Base-by-base conservation (phyloP, 37 sponge, comb jelly and placozoan genomes). In the Halisarca cf. caerulea region DNA sequence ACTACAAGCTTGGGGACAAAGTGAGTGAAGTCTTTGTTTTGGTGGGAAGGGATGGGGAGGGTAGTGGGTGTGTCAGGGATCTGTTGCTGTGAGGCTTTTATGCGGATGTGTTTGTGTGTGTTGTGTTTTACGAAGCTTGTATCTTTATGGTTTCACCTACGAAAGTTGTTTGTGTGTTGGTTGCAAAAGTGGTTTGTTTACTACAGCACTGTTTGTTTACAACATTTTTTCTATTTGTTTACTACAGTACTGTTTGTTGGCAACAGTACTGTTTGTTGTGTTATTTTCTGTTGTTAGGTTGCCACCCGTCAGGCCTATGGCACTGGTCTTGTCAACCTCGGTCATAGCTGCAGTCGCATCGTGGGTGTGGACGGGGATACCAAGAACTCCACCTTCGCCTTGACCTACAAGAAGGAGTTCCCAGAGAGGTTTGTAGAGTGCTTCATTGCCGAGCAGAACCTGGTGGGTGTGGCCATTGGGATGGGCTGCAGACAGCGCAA, bases 361-460 rank as follows among this genome's bases (percentile, higher is more conserved):
- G 78, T 92, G 3, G 95, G 91, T 47, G 73, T 98, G 43, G 99
- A 98, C 78, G 99, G 93, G 7, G 99, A 98, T 81, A 98, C 99
- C n/a, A 98, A 98, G 80, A 98, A 98, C 86, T 96, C 97, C 66
- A 98, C 99, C 51, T 98, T 92, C 81, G 83, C 99, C 53, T 89
- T 96, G 45, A 96, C 95, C 57, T 98, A 97, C 93, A 96, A 98
- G 93, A 92, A 92, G 0, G 92, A 83, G 58, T 94, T 88, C 87
- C 89, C 90, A 27, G 99, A 98, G 17, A 88, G 99, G 47, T 94
- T 84, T 80, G 89, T 96, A 45, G 99, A 98, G 87, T 98, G 99
- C 84, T 98, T 96, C 88, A 87, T 98, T 28, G 99, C 99, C 30
- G 99, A 98, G 81, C 99, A 98, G 93, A 98, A 98, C 80, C 78